Evolutionary conservation across 2,797 vertebrate species (phyloP).

Genomic region (Lagorchestes hirsutus): DNA sequence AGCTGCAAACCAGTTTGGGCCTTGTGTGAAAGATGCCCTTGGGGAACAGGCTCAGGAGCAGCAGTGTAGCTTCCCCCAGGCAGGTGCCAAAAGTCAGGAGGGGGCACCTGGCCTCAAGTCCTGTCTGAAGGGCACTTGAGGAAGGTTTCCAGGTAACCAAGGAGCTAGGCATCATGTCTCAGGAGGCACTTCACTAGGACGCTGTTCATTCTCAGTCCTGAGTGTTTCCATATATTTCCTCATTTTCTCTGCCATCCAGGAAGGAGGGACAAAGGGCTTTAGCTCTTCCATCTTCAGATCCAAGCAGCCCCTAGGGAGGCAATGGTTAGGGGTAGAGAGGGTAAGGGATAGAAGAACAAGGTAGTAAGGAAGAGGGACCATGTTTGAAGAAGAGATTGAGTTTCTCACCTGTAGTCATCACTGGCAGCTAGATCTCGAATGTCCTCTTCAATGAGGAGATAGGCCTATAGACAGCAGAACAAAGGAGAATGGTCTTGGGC

Average conservation of each 20-base stretch:
- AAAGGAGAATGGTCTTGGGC: slow-evolving; percentile 1
- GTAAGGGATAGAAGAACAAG: background rate
- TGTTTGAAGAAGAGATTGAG: background rate
- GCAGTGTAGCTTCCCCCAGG: background rate
- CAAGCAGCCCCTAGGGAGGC: slow-evolving; percentile 89
- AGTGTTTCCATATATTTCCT: slow-evolving; percentile 94
- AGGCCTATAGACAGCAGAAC: slow-evolving; percentile 88
- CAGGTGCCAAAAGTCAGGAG: background rate
- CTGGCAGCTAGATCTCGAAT: slow-evolving; percentile 93
- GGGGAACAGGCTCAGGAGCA: slow-evolving; percentile 7
- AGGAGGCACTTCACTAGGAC: slow-evolving; percentile 61
- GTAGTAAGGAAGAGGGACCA: background rate
- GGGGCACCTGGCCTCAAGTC: background rate
- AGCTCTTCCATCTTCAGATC: slow-evolving; percentile 94
- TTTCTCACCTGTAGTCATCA: slow-evolving; percentile 94
- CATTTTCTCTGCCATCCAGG: slow-evolving; percentile 98
- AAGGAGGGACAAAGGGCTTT: slow-evolving; percentile 93
- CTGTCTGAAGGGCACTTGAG: background rate
- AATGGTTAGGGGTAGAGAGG: background rate
- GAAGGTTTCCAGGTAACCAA: slow-evolving; percentile 4
- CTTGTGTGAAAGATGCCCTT: slow-evolving; percentile 2
- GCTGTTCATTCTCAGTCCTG: slow-evolving; percentile 86
- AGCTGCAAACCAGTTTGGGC: slow-evolving; percentile 68
- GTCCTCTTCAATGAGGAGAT: slow-evolving; percentile 96
- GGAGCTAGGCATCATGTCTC: slow-evolving; percentile 71